These are phyloP conservation scores for Cataglyphis cursor DNA, from an alignment of 2,888 invertebrate genomes.

Conservation along the genomic window DNA sequence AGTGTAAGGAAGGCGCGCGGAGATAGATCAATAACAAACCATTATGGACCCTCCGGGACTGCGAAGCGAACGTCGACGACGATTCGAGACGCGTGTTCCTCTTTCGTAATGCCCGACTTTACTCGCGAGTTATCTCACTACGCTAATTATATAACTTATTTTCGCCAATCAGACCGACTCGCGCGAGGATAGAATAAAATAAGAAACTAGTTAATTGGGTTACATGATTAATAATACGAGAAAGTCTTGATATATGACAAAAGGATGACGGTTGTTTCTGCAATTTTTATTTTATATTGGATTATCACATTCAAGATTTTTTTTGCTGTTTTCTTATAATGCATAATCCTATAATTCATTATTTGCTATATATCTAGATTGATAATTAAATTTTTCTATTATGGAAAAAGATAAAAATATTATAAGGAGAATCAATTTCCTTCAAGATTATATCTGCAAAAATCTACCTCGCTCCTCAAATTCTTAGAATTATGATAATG, in stretches of 20 bases:
- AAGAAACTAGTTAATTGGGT: conserved; percentile 29
- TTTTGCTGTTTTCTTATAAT: neutral
- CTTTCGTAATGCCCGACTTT: conserved; percentile 61
- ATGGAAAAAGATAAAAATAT: neutral
- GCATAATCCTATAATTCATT: neutral
- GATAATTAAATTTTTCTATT: neutral
- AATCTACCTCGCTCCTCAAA: neutral
- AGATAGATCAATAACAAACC: conserved; percentile 86
- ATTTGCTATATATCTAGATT: neutral
- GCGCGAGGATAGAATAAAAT: neutral
- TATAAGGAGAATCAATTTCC: neutral
- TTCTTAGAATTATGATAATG: neutral
- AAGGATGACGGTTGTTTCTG: neutral
- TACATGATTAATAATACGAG: conserved; percentile 21
- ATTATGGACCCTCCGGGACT: conserved; percentile 81
- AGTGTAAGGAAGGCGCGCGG: conserved; percentile 80
- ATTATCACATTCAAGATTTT: neutral
- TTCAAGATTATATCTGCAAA: neutral
- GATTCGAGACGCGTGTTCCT: conserved; percentile 66
- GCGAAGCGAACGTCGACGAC: conserved; percentile 60
- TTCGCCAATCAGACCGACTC: conserved; percentile 3
- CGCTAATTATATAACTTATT: conserved; percentile 43
- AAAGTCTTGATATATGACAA: neutral
- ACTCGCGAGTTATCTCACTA: conserved; percentile 51
- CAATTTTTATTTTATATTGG: neutral